Percentiles rank a stretch among this genome's conserved stretches.
These are phyloP conservation scores for Montipora cactus DNA, from an alignment of 64 coral and sea anemone genomes.

Conservation along the genomic window DNA sequence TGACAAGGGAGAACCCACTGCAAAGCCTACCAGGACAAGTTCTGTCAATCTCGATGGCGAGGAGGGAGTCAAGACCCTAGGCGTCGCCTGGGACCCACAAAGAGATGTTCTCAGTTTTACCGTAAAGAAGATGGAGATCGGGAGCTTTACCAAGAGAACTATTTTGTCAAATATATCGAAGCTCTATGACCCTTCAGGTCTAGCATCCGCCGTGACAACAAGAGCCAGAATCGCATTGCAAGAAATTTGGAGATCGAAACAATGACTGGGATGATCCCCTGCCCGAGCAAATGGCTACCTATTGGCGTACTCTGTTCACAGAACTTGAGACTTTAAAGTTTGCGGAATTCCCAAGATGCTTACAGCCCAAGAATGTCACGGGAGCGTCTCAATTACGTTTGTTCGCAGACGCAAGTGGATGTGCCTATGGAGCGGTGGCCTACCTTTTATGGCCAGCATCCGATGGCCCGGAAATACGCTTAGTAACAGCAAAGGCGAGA, in stretches of 20 bases:
- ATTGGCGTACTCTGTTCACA: constrained; percentile 29
- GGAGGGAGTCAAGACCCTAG: too few species aligned
- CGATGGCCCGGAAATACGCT: background rate
- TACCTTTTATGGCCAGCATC: constrained; percentile 42
- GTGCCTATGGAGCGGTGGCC: background rate
- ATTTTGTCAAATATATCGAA: background rate
- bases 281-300: background rate
- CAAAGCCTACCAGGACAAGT: too few species aligned
- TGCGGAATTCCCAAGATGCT: constrained; percentile 32
- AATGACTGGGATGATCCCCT: constrained; percentile 61
- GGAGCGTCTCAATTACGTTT: background rate
- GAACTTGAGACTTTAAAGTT: constrained; percentile 17
- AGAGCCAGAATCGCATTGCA: constrained; percentile 51
- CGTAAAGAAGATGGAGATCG: too few species aligned
- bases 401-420: constrained; percentile 19
- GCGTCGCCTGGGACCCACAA: too few species aligned
- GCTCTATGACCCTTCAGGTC: constrained; percentile 50
- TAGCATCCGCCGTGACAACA: constrained; percentile 46
- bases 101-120: too few species aligned
- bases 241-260: constrained; percentile 24
- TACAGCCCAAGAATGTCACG: constrained; percentile 1
- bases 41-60: too few species aligned
- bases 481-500: constrained; percentile 42
- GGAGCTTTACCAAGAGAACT: too few species aligned
- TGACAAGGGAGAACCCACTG: too few species aligned